Evolutionary conservation across 2,113 vertebrate genomes (phyloP).

Genomic region (Carettochelys insculpta): DNA sequence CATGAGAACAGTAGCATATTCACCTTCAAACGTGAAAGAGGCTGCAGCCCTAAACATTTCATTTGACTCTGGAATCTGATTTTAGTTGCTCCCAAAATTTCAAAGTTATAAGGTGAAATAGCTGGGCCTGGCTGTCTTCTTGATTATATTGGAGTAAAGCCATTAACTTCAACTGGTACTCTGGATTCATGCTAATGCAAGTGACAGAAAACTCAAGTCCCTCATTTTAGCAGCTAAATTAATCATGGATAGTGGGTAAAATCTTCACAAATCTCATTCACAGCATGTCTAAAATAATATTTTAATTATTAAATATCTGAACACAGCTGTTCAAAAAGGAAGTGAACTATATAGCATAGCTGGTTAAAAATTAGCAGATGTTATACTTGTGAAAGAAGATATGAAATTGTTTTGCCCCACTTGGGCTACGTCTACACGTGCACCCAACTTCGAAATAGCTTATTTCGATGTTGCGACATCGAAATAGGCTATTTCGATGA

Average conservation of each 20-base stretch:
- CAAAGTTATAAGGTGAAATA: neutral
- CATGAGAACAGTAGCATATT: neutral
- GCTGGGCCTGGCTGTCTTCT: neutral
- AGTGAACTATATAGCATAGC: neutral
- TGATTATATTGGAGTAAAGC: slow-evolving; percentile 16
- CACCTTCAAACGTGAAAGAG: neutral
- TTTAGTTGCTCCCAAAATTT: neutral
- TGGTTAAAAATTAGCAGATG: neutral
- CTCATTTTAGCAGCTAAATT: slow-evolving; percentile 16
- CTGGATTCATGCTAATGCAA: neutral
- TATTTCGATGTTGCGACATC: too few relatives aligned
- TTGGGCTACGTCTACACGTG: too few relatives aligned
- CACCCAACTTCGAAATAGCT: too few relatives aligned
- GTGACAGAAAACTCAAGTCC: neutral
- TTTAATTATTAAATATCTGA: neutral
- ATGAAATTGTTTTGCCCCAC: neutral
- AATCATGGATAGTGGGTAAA: neutral
- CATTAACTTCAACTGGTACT: neutral
- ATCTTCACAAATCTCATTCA: slow-evolving; percentile 4
- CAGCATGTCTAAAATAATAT: neutral
- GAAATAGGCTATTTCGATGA: too few relatives aligned
- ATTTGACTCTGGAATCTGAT: neutral
- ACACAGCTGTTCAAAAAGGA: neutral
- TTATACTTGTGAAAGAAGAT: neutral
- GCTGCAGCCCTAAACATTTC: neutral